Evolutionary conservation across 2,113 vertebrate species (phyloP).

Genomic region (Probosciger aterrimus): DNA sequence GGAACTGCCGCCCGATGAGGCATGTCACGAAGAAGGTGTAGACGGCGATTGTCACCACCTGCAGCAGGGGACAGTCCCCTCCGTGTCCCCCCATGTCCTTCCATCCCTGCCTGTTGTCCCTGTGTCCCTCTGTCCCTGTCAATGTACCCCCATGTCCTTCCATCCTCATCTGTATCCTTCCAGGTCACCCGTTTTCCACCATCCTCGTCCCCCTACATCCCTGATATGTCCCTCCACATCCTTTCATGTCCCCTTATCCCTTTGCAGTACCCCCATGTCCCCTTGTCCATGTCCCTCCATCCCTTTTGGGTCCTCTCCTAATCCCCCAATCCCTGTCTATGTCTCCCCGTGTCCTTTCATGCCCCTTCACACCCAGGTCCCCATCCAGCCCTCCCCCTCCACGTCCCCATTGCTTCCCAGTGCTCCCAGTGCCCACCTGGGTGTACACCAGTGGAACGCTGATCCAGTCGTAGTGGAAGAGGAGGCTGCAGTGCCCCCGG

Average conservation of each 20-base stretch:
- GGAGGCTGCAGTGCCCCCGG: slow-evolving; percentile 84
- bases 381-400: background rate
- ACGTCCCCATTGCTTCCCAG: too few relatives aligned
- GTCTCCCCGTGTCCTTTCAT: background rate
- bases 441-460: slow-evolving; percentile 92
- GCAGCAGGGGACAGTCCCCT: background rate
- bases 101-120: background rate
- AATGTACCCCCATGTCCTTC: background rate
- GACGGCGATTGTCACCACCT: slow-evolving; percentile 94
- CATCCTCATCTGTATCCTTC: background rate
- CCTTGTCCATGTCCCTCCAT: background rate
- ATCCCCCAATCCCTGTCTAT: background rate
- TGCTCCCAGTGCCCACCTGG: slow-evolving; percentile 68
- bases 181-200: background rate
- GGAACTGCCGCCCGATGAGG: slow-evolving; percentile 91
- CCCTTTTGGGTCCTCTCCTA: background rate
- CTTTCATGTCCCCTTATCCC: background rate
- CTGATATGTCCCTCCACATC: too few relatives aligned
- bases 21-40: slow-evolving; percentile 94
- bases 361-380: background rate
- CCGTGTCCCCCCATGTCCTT: background rate
- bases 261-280: background rate
- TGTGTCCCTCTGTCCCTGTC: background rate
- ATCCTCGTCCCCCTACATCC: background rate
- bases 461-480: slow-evolving; percentile 93